A percentile compares a stretch with the other conserved stretches of the same genome.
phyloP scores from a whole-genome alignment of 2,797 vertebrate species.

The Alectoris magna region DNA sequence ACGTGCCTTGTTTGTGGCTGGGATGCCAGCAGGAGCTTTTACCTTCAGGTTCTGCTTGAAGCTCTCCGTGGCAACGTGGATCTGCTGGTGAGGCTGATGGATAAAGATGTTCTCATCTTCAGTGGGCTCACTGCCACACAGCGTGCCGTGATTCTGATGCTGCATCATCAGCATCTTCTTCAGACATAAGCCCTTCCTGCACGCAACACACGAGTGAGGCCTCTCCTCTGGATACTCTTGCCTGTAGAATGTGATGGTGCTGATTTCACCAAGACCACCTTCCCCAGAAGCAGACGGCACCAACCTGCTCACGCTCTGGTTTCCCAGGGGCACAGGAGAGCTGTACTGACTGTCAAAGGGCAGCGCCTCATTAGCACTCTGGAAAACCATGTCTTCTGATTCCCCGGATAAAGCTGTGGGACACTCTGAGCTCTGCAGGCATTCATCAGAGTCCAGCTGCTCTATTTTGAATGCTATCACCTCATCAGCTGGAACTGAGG shows the following conservation, averaged over 20 bases:
- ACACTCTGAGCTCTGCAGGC: slow-evolving; percentile 48
- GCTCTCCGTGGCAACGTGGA: slow-evolving; percentile 11
- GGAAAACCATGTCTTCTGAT: slow-evolving; percentile 45
- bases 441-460: slow-evolving; percentile 65
- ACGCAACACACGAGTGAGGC: slow-evolving; percentile 45
- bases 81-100: slow-evolving; percentile 57
- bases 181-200: slow-evolving; percentile 71
- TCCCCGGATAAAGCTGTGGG: background rate
- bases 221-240: slow-evolving; percentile 57
- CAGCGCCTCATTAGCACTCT: background rate
- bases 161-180: slow-evolving; percentile 69
- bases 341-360: background rate
- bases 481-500: slow-evolving; percentile 52
- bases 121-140: slow-evolving; percentile 9
- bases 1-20: background rate
- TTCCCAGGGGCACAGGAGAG: background rate
- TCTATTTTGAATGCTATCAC: slow-evolving; percentile 73
- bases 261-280: background rate
- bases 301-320: background rate
- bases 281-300: background rate
- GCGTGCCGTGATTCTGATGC: slow-evolving; percentile 68
- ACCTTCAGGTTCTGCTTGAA: slow-evolving; percentile 58
- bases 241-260: background rate
- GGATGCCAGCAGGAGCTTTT: background rate
- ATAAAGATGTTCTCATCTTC: slow-evolving; percentile 60